phyloP scores from a whole-genome alignment of 1,140 invertebrate genomes.

The Asobara japonica region DNA sequence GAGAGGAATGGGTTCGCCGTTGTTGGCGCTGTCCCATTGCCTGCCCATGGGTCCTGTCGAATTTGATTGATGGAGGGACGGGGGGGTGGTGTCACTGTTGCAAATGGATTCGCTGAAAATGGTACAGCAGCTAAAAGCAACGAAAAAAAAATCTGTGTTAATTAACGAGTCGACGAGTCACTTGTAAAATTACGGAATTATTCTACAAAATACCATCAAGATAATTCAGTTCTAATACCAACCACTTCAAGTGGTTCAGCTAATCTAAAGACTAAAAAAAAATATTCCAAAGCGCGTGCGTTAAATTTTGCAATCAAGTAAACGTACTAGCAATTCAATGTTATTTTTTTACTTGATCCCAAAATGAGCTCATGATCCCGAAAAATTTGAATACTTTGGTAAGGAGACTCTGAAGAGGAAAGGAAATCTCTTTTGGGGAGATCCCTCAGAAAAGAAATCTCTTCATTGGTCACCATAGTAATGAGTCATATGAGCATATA shows the following conservation, averaged over 20 bases:
- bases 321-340: not conserved
- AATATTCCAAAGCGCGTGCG: not conserved
- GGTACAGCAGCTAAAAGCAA: slow-evolving; percentile 55
- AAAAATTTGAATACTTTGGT: no score
- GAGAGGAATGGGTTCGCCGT: slow-evolving; percentile 65
- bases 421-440: no score
- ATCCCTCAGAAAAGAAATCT: no score
- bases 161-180: not conserved
- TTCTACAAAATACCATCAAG: not conserved
- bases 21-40: slow-evolving; percentile 47
- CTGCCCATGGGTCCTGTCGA: slow-evolving; percentile 64
- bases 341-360: slow-evolving; percentile 14
- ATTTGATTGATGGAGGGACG: slow-evolving; percentile 66
- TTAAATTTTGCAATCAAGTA: not conserved
- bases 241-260: not conserved
- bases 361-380: slow-evolving; percentile 9
- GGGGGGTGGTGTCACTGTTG: slow-evolving; percentile 61
- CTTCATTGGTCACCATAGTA: no score
- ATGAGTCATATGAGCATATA: no score
- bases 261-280: not conserved
- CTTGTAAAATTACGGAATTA: not conserved
- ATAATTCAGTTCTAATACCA: not conserved
- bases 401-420: no score
- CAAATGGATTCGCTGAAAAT: slow-evolving; percentile 63
- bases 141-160: no score